Percentiles rank a stretch among this genome's conserved stretches.
phyloP scores from a whole-genome alignment of 2,888 invertebrate species.

The Allacma fusca region DNA sequence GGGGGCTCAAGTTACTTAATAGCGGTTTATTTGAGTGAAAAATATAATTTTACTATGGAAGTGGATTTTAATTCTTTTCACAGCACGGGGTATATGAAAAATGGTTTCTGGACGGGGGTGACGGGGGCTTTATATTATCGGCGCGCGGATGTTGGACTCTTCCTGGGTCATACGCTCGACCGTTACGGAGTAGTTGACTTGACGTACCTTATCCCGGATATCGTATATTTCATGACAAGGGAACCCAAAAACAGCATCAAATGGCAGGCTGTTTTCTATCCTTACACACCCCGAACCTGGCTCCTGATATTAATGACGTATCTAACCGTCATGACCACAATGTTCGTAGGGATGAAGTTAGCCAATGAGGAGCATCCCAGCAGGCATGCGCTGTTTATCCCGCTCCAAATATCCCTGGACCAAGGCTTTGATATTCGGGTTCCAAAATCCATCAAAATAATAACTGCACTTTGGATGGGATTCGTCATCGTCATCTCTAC shows the following conservation, averaged over 20 bases:
- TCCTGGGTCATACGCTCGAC: conserved; percentile 3
- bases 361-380: neutral
- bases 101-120: conserved; percentile 29
- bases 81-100: neutral
- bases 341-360: neutral
- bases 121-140: conserved; percentile 13
- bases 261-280: conserved; percentile 33
- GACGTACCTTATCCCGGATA: neutral
- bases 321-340: neutral
- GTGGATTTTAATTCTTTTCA: neutral
- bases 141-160: conserved; percentile 5
- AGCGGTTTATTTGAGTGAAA: neutral
- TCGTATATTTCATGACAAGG: conserved; percentile 20
- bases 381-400: conserved; percentile 11
- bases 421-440: conserved; percentile 17
- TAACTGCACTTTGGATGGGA: conserved; percentile 27
- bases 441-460: neutral
- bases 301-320: neutral
- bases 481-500: conserved; percentile 28
- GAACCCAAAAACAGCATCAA: neutral
- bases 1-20: conserved; percentile 21
- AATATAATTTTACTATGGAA: conserved; percentile 21
- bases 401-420: conserved; percentile 15
- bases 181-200: conserved; percentile 22
- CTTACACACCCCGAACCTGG: conserved; percentile 7